Conservation (phyloP, 2,888 invertebrate genomes). For the Stegana nigrithorax region DNA sequence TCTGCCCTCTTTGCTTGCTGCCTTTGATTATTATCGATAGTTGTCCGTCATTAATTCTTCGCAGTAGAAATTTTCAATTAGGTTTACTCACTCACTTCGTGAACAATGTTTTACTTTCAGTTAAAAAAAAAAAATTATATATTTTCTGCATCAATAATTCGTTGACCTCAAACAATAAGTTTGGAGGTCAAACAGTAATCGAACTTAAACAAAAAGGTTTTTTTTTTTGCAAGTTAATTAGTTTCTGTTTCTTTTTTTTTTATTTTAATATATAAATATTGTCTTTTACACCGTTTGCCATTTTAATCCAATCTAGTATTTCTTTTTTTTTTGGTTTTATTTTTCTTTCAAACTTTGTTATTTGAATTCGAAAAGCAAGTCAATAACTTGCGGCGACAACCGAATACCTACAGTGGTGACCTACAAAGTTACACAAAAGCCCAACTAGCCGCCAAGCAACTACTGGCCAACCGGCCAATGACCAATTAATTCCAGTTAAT, state of each 20-base stretch:
- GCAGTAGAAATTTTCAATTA: no score
- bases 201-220: slow-evolving; percentile 40
- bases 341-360: neutral
- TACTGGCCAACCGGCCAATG: neutral
- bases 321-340: no score
- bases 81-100: no score
- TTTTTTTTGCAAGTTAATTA: no score
- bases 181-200: slow-evolving; percentile 42
- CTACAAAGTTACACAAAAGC: neutral
- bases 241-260: slow-evolving; percentile 14
- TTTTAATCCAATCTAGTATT: no score
- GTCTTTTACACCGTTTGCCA: no score
- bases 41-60: no score
- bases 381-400: neutral
- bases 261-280: no score
- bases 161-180: slow-evolving; percentile 51
- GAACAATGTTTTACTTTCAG: no score
- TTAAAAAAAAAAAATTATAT: slow-evolving; percentile 4
- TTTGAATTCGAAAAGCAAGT: neutral
- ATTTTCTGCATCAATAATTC: slow-evolving; percentile 49
- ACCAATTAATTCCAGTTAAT: neutral
- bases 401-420: neutral
- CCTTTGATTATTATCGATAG: no score
- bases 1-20: no score
- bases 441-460: neutral